Evolutionary conservation across 2,888 invertebrate species (phyloP).

Genomic region (Lamproptera curius): DNA sequence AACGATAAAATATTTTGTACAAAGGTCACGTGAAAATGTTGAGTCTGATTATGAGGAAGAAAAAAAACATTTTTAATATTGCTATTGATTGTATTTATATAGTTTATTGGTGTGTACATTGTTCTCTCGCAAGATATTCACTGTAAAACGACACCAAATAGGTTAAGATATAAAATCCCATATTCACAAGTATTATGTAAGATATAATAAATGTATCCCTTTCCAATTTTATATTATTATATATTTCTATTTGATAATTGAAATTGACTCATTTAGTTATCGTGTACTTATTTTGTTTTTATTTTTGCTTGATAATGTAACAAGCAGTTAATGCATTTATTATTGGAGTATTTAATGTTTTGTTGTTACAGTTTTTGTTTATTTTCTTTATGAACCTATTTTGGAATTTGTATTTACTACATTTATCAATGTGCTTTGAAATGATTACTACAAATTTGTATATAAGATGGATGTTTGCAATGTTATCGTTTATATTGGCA

Average conservation of each 20-base stretch:
- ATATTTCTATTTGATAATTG: neutral
- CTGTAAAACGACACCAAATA: slow-evolving; percentile 75
- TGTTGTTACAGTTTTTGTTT: slow-evolving; percentile 21
- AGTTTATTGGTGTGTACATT: slow-evolving; percentile 51
- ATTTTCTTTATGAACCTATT: slow-evolving; percentile 21
- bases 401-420: slow-evolving; percentile 17
- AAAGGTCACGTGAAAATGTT: slow-evolving; percentile 61
- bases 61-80: slow-evolving; percentile 48
- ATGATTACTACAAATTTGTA: slow-evolving; percentile 34
- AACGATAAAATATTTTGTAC: slow-evolving; percentile 62
- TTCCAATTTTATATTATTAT: slow-evolving; percentile 1
- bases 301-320: slow-evolving; percentile 1
- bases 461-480: slow-evolving; percentile 52
- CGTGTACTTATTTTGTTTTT: slow-evolving; percentile 4
- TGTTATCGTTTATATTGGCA: slow-evolving; percentile 59
- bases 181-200: slow-evolving; percentile 25
- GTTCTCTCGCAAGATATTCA: slow-evolving; percentile 41
- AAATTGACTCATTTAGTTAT: slow-evolving; percentile 2
- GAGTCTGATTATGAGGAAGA: slow-evolving; percentile 57
- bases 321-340: slow-evolving; percentile 9
- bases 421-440: slow-evolving; percentile 40
- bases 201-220: slow-evolving; percentile 1
- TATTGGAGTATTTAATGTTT: slow-evolving; percentile 16
- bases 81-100: slow-evolving; percentile 35
- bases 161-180: slow-evolving; percentile 46